Evolutionary conservation across 2,113 vertebrate species (phyloP).

Genomic region (Tylochromis polylepis): DNA sequence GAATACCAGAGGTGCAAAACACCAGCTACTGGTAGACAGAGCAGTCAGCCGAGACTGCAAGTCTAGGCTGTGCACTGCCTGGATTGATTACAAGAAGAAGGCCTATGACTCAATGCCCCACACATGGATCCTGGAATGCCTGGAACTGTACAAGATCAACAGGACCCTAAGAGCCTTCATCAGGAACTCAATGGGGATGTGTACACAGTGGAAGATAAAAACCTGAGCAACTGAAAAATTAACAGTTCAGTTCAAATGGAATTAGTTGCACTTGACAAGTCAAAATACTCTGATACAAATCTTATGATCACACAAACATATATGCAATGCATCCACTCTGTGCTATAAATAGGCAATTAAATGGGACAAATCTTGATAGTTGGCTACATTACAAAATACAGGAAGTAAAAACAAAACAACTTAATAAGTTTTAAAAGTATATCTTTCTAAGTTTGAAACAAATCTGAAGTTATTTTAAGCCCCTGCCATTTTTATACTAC

Average conservation of each 20-base stretch:
- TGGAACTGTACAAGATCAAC: too few relatives aligned
- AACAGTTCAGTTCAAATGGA: background rate
- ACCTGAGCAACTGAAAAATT: accelerated
- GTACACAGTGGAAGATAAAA: background rate
- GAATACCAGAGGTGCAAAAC: too few relatives aligned
- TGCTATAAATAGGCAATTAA: background rate
- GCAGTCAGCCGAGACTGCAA: too few relatives aligned
- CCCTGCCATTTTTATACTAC: background rate
- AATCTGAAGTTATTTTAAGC: background rate
- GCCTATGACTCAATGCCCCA: too few relatives aligned
- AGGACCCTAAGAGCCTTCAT: too few relatives aligned
- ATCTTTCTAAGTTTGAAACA: background rate
- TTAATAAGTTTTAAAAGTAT: background rate
- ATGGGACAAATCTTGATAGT: background rate
- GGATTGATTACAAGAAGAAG: too few relatives aligned
- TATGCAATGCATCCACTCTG: background rate
- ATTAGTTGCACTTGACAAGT: background rate
- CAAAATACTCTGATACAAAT: background rate
- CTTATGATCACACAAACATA: accelerated
- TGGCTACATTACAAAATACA: background rate
- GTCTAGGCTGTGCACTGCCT: too few relatives aligned
- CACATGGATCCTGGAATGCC: too few relatives aligned
- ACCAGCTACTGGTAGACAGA: too few relatives aligned
- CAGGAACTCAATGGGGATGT: too few relatives aligned
- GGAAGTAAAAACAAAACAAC: background rate